Conservation (phyloP, 2,113 vertebrate species). For the Dasyornis broadbenti region DNA sequence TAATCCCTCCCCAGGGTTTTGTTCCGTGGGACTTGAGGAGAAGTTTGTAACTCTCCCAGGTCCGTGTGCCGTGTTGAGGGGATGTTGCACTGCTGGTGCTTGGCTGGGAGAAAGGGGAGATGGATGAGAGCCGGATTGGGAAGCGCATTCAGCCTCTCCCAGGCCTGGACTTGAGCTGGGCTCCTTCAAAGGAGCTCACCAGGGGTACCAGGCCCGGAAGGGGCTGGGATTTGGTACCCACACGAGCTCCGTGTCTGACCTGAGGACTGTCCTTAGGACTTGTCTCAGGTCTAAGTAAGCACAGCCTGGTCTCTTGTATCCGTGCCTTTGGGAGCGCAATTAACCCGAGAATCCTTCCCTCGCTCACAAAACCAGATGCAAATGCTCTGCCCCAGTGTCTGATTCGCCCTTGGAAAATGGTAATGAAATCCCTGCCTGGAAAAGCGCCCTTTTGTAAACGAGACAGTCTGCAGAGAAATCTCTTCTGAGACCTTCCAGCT, state of each 20-base stretch:
- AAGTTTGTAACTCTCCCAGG: neutral
- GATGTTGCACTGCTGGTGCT: neutral
- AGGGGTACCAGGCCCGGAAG: neutral
- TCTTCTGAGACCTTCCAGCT: neutral
- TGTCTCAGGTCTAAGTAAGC: neutral
- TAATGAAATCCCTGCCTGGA: constrained; percentile 9
- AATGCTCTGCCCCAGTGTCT: neutral
- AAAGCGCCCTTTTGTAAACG: neutral
- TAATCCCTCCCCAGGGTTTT: neutral
- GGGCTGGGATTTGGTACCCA: neutral
- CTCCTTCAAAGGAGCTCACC: neutral
- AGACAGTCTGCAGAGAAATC: neutral
- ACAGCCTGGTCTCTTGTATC: neutral
- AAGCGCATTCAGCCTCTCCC: neutral
- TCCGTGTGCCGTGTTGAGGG: neutral
- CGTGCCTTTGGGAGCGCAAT: neutral
- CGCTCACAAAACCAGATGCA: neutral
- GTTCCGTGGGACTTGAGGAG: neutral
- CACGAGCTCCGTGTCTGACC: accelerated
- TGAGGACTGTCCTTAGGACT: neutral
- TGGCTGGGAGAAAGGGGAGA: neutral
- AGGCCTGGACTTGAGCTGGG: neutral
- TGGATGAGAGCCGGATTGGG: neutral
- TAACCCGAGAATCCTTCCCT: neutral
- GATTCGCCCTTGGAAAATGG: neutral